These are phyloP conservation scores for Calameuta pallipes DNA, from an alignment of 2,888 invertebrate species.

Conservation along the genomic window DNA sequence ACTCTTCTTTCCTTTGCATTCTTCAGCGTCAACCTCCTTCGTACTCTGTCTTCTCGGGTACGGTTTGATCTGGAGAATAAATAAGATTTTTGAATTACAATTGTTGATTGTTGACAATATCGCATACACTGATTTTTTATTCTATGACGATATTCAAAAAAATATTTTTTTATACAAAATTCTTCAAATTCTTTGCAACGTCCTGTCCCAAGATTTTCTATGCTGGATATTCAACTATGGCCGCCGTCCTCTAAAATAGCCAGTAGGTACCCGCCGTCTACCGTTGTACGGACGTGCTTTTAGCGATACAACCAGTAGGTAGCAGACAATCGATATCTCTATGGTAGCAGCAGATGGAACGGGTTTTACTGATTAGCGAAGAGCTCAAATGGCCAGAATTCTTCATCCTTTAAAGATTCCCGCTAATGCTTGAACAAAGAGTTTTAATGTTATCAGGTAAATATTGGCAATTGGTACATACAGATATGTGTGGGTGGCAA, in stretches of 20 bases:
- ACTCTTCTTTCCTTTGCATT: background rate
- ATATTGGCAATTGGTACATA: background rate
- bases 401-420: background rate
- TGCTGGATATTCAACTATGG: background rate
- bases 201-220: background rate
- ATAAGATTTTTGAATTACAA: background rate
- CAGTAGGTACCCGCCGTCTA: background rate
- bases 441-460: background rate
- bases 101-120: background rate
- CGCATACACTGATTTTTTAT: background rate
- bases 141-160: no score
- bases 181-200: no score
- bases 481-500: no score
- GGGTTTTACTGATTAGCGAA: slow-evolving; percentile 56
- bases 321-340: slow-evolving; percentile 52
- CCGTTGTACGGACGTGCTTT: background rate
- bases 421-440: background rate
- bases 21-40: background rate
- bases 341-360: slow-evolving; percentile 42
- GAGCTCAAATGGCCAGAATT: slow-evolving; percentile 16
- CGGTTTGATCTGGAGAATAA: background rate
- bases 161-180: no score
- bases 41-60: background rate
- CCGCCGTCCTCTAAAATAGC: background rate
- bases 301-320: background rate